phyloP scores from a whole-genome alignment of 2,113 vertebrate genomes.

The Gymnarchus niloticus region DNA sequence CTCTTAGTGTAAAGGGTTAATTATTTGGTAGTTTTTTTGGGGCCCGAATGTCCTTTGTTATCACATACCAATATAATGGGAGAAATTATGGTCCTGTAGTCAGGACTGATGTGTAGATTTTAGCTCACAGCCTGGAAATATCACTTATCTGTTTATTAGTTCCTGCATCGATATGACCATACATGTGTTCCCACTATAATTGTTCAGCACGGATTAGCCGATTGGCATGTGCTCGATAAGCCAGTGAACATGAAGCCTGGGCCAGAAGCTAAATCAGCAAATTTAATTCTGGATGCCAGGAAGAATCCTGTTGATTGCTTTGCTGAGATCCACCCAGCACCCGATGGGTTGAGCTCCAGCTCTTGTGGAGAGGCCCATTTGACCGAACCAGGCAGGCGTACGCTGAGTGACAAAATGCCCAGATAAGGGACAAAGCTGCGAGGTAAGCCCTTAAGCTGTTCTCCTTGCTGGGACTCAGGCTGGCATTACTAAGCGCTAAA shows the following conservation, averaged over 20 bases:
- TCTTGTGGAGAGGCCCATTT: not conserved
- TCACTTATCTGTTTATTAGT: constrained; percentile 5
- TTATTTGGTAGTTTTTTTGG: not conserved
- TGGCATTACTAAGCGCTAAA: constrained; percentile 21
- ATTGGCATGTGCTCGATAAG: not conserved
- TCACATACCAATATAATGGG: not conserved
- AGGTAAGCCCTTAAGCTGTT: constrained; percentile 26
- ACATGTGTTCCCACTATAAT: not conserved
- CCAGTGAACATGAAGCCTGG: not conserved
- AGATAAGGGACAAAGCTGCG: constrained; percentile 26
- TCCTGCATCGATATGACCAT: not conserved
- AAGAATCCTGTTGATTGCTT: not conserved
- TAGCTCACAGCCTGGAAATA: not conserved
- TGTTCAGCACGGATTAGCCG: not conserved
- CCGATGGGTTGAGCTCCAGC: not conserved
- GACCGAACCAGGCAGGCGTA: not conserved
- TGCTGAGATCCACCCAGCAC: not conserved
- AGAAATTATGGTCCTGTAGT: not conserved
- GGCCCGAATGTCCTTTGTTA: not conserved
- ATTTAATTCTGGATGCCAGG: constrained; percentile 3
- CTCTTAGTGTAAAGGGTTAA: not conserved
- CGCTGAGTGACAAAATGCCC: constrained; percentile 24
- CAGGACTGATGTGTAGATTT: not conserved
- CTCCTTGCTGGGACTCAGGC: constrained; percentile 14
- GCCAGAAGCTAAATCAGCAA: not conserved